Conservation (phyloP, 1,140 invertebrate species). For the Vanessa tameamea region DNA sequence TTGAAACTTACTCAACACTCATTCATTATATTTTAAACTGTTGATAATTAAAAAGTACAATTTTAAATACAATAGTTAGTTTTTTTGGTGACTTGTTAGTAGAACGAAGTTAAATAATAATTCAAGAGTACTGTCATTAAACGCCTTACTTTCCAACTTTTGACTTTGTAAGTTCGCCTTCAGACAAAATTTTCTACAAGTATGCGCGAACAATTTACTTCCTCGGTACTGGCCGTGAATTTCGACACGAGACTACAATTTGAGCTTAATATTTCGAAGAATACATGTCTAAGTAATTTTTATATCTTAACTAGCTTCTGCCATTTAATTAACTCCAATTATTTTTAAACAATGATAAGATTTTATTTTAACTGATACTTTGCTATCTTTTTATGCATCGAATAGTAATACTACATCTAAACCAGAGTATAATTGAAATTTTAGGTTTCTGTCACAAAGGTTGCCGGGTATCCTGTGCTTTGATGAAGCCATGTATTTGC, state of each 20-base stretch:
- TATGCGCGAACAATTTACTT: slow-evolving; percentile 19
- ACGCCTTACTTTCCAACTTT: slow-evolving; percentile 24
- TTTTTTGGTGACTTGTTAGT: not conserved
- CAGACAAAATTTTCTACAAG: slow-evolving; percentile 24
- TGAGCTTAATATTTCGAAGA: not conserved
- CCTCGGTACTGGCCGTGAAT: slow-evolving; percentile 1
- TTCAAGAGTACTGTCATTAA: slow-evolving; percentile 18
- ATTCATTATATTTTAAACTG: no score
- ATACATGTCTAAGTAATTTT: not conserved
- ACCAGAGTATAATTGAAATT: no score
- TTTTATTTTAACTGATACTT: no score
- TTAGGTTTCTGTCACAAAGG: no score
- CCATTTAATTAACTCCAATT: no score
- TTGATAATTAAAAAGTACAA: not conserved
- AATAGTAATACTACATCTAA: no score
- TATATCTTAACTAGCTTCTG: not conserved
- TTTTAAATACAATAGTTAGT: not conserved
- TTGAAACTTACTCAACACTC: no score
- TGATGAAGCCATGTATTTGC: no score
- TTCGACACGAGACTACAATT: not conserved
- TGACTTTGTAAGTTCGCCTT: slow-evolving; percentile 15
- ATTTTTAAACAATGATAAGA: no score
- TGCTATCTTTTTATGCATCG: no score
- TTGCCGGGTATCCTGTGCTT: no score
- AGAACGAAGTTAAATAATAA: slow-evolving; percentile 18